These are phyloP conservation scores for Urocolius indicus DNA, from an alignment of 2,113 vertebrate genomes.

Conservation along the genomic window DNA sequence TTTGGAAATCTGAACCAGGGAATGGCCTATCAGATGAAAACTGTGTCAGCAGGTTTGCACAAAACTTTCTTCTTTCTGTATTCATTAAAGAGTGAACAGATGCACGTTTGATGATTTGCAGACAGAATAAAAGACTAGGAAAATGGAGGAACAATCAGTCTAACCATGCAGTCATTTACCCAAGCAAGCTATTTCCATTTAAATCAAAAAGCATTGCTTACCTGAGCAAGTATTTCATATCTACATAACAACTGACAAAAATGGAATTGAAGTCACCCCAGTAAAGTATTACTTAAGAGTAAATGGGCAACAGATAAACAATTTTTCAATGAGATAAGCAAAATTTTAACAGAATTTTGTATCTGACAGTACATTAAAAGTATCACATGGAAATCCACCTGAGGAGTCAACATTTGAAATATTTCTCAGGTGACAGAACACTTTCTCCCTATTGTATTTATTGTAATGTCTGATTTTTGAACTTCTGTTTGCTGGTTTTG, in stretches of 20 bases:
- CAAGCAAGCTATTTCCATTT: slow-evolving; percentile 49
- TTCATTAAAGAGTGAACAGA: not conserved
- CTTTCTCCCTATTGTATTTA: not conserved
- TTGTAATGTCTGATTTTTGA: not conserved
- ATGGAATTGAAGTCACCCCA: not conserved
- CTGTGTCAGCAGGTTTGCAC: not conserved
- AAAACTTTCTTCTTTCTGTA: not conserved
- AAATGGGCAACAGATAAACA: slow-evolving; percentile 3
- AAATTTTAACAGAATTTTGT: slow-evolving; percentile 7
- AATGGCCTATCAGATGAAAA: not conserved
- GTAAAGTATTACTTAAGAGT: not conserved
- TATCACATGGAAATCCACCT: not conserved
- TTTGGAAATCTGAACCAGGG: not conserved
- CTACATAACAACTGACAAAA: slow-evolving; percentile 6
- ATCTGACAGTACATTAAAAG: not conserved
- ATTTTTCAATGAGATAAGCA: slow-evolving; percentile 12
- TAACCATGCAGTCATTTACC: slow-evolving; percentile 20
- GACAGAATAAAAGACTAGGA: slow-evolving; percentile 18
- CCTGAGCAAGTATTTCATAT: slow-evolving; percentile 24
- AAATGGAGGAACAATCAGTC: slow-evolving; percentile 29
- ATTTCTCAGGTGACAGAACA: not conserved
- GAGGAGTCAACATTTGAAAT: not conserved
- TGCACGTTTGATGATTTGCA: not conserved
- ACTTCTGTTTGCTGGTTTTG: not conserved
- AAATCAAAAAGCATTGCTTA: slow-evolving; percentile 40